Evolutionary conservation across 2,113 vertebrate genomes (phyloP), one percentile per base, ranked within the genome.

Genomic region (Scophthalmus maximus): DNA sequence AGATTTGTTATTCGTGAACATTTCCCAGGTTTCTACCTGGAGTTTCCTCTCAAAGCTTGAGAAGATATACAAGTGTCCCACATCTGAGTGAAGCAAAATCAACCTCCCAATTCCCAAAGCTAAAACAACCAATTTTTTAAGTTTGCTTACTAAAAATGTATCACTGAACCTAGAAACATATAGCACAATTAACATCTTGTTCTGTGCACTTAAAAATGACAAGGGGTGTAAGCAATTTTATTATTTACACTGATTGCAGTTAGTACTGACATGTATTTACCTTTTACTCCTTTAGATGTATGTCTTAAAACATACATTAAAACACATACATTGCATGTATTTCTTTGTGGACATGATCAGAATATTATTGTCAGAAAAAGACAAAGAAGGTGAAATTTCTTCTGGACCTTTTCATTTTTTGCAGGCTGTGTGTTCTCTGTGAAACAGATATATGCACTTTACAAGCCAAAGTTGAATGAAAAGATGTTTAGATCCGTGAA

Each of bases 401-500:
- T 60, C 29, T 59, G 9, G 44, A 52, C 23, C 53, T 61, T 51
- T 32, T 30, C 46, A 32, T 64, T 64, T 68, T 23, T 64, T 14
- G 25, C 61, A 59, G 81, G 40, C 30, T 38, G 49, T 57, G 20
- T 56, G 61, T 72, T 47, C 69, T 69, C 55, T 84, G 57, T 66
- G 6, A 73, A 52, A 25, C 56, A 72, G 3, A 56, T 56, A 38
- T 65, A 27, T 72, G 70, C 70, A 66, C 73, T 73, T 79, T 11
- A 80, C 56, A 62, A 76, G 63, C 79, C 65, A 79, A 57, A 66
- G 50, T 72, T 20, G 60, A 61, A 29, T 46, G 58, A 65, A 50
- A 50, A 20, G 1, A 66, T 52, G 47, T 62, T 65, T 44, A 63
- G 29, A 29, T 20, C 58, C 30, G 30, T 47, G 40, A 29, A 62